These are phyloP conservation scores for Coenonympha glycerion DNA, from an alignment of 2,888 invertebrate species.

Conservation along the genomic window DNA sequence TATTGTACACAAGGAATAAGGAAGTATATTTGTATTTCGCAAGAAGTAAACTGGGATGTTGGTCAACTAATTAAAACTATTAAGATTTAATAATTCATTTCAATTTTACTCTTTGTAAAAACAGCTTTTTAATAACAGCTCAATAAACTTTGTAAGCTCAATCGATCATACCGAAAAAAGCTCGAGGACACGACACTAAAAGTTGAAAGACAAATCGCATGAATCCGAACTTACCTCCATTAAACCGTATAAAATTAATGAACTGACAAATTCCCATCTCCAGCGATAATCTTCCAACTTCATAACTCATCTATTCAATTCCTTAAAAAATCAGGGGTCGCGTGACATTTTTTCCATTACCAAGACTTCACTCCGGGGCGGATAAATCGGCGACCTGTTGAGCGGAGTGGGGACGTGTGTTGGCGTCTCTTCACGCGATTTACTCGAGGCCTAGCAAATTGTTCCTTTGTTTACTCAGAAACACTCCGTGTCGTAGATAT, in stretches of 20 bases:
- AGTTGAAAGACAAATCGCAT: slow-evolving; percentile 17
- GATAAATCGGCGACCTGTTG: slow-evolving; percentile 71
- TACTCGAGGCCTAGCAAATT: slow-evolving; percentile 50
- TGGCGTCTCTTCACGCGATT: slow-evolving; percentile 38
- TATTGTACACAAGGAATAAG: no score
- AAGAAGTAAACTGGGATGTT: background rate
- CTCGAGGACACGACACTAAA: slow-evolving; percentile 6
- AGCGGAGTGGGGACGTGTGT: slow-evolving; percentile 46
- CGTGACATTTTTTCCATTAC: slow-evolving; percentile 67
- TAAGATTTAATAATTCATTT: background rate
- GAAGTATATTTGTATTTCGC: no score
- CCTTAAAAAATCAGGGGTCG: slow-evolving; percentile 49
- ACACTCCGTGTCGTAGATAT: slow-evolving; percentile 18
- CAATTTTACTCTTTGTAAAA: background rate
- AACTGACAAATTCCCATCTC: slow-evolving; percentile 42
- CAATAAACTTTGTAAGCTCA: slow-evolving; percentile 1
- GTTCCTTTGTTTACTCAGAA: slow-evolving; percentile 48
- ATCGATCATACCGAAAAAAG: background rate
- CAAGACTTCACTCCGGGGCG: slow-evolving; percentile 41
- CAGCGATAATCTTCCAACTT: slow-evolving; percentile 43
- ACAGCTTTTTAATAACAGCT: background rate
- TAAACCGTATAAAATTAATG: slow-evolving; percentile 40
- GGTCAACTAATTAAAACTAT: no score
- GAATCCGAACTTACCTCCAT: slow-evolving; percentile 23
- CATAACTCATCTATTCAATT: slow-evolving; percentile 56